Evolutionary conservation across 2,797 vertebrate species (phyloP).

Genomic region (Salmo trutta): DNA sequence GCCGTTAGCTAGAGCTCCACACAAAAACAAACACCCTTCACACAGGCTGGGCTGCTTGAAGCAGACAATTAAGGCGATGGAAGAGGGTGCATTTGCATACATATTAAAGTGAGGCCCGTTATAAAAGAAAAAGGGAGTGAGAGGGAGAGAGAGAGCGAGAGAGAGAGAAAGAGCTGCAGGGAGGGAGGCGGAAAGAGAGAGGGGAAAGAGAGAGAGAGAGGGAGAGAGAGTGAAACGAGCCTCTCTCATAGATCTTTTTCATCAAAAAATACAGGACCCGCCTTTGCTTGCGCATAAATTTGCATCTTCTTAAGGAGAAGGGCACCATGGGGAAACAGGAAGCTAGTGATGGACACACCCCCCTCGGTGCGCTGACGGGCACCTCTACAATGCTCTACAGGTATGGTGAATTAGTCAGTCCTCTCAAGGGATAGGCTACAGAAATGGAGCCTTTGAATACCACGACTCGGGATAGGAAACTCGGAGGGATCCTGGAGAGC

Average conservation of each 20-base stretch:
- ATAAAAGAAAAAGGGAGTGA: constrained; percentile 79
- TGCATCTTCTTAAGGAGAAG: constrained; percentile 50
- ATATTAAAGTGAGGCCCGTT: constrained; percentile 87
- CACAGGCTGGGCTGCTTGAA: constrained; percentile 77
- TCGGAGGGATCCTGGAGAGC: neutral
- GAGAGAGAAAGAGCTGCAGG: constrained; percentile 50
- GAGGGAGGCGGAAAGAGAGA: constrained; percentile 61
- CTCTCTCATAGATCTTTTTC: constrained; percentile 67
- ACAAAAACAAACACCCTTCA: constrained; percentile 62
- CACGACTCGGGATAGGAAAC: neutral
- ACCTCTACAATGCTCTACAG: neutral
- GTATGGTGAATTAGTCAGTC: neutral
- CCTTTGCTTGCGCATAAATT: constrained; percentile 56
- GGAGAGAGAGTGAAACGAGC: constrained; percentile 61
- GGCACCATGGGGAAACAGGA: constrained; percentile 33
- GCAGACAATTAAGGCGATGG: constrained; percentile 80
- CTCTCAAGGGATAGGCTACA: constrained; percentile 3
- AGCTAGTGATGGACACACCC: constrained; percentile 6
- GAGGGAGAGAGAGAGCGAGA: constrained; percentile 72
- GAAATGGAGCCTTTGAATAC: neutral
- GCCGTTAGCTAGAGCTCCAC: neutral
- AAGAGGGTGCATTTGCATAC: constrained; percentile 88
- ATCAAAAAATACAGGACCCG: constrained; percentile 56
- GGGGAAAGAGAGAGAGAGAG: constrained; percentile 75
- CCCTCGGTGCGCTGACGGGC: neutral